Evolutionary conservation across 2,797 vertebrate genomes (phyloP), one percentile per base, ranked within the genome.

Genomic region (Coreius guichenoti): DNA sequence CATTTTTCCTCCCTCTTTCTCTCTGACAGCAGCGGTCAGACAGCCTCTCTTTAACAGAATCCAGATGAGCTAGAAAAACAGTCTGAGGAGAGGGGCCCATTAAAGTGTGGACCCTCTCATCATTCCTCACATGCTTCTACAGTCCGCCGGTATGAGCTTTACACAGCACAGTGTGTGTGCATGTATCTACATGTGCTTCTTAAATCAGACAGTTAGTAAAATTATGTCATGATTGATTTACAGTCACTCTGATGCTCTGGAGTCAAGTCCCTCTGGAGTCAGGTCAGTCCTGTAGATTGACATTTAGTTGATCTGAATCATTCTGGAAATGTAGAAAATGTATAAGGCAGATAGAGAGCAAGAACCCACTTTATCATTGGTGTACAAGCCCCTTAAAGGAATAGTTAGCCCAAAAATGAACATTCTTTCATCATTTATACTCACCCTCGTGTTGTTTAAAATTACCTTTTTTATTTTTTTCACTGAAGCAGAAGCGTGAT

Each of bases 31-130:
- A 85, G 87, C 91, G 89, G 67, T 87, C 91, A 91, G 89, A 87
- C 90, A 19, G 72, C 61, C 89, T 87, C 86, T 81, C 82, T 58
- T 31, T 94, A 94, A 95, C 94, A 91, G 89, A 92, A 94, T 84
- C 93, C 93, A 95, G 94, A 95, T 94, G 94, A 92, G 89, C 84
- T 89, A 92, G 86, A 93, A 93, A 93, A 94, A 93, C 92, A 92
- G 88, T 88, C 80, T 87, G 69, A 87, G 74, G 92, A 92, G 89
- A 89, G 90, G 92, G 92, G 86, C 58, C 91, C 90, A 92, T 92
- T 92, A 92, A 92, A 84, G 81, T 54, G 82, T 86, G 90, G 89
- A 85, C 90, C 91, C 91, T 81, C 91, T 91, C 88, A 90, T 82
- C 92, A 88, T 91, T 83, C 65, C 85, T 80, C 51, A 63, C 83